A percentile compares a stretch with the other conserved stretches of the same genome.
Evolutionary conservation across 2,113 vertebrate genomes (phyloP).

Genomic region (Tonatia bakeri): DNA sequence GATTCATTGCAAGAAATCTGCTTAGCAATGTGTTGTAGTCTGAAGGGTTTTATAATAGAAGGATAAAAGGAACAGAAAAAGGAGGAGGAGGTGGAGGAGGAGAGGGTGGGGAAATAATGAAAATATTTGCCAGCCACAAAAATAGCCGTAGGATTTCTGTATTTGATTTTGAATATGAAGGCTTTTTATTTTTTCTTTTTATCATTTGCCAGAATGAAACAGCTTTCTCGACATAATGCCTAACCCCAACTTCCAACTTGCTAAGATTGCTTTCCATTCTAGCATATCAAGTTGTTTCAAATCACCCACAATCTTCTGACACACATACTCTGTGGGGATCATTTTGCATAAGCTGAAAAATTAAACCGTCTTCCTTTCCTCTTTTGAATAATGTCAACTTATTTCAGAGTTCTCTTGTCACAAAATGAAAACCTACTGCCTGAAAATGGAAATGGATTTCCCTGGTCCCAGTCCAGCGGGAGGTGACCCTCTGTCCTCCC

Average conservation of each 20-base stretch:
- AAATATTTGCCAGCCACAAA: neutral
- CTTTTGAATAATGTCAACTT: conserved; percentile 17
- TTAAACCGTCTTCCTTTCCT: neutral
- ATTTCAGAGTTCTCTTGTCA: neutral
- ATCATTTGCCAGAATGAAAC: neutral
- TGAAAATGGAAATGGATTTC: neutral
- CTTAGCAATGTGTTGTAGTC: neutral
- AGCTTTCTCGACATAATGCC: neutral
- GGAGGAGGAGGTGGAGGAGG: rapidly evolving
- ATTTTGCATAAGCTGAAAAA: neutral
- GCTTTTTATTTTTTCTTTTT: neutral
- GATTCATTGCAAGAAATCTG: neutral
- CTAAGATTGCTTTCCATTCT: conserved; percentile 26
- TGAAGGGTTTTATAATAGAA: neutral
- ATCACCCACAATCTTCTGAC: neutral
- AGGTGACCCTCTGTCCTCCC: conserved; percentile 32
- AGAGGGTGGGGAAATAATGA: neutral
- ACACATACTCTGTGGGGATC: neutral
- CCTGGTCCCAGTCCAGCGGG: neutral
- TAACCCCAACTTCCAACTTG: neutral
- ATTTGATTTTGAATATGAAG: neutral
- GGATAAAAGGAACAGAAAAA: neutral
- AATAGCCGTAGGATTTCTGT: neutral
- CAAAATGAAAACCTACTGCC: conserved; percentile 17
- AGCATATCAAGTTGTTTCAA: neutral